Percentiles rank a stretch among this genome's conserved stretches.
phyloP scores from a whole-genome alignment of 2,888 invertebrate species.

The Pomacea canaliculata region DNA sequence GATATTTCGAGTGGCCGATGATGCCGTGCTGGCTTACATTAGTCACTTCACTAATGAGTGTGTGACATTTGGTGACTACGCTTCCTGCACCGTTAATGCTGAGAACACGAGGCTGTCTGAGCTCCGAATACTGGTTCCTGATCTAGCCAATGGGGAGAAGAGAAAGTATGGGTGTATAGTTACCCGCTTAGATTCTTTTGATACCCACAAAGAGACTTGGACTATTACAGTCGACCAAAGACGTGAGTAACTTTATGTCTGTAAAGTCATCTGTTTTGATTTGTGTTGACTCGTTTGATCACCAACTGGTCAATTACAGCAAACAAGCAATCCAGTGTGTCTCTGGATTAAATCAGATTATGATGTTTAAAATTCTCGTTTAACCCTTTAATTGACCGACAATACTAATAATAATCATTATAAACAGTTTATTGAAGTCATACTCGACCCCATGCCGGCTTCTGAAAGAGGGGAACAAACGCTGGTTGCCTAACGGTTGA shows the following conservation, averaged over 20 bases:
- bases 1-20: neutral
- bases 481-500: neutral
- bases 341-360: too few species aligned
- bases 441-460: too few species aligned
- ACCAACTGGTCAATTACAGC: too few species aligned
- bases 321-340: too few species aligned
- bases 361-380: too few species aligned
- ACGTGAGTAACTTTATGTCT: neutral
- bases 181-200: neutral
- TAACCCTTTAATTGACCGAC: too few species aligned
- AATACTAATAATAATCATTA: too few species aligned
- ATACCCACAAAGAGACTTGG: neutral
- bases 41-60: conserved; percentile 5
- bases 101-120: neutral
- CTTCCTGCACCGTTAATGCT: conserved; percentile 1
- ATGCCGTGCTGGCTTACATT: neutral
- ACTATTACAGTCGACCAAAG: neutral
- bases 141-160: conserved; percentile 9
- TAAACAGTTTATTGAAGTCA: too few species aligned
- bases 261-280: neutral
- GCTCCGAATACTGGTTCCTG: neutral
- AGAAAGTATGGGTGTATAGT: conserved; percentile 18
- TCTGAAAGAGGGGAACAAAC: too few species aligned
- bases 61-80: neutral
- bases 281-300: too few species aligned